phyloP scores from a whole-genome alignment of 2,797 vertebrate species.

The Avahi laniger region DNA sequence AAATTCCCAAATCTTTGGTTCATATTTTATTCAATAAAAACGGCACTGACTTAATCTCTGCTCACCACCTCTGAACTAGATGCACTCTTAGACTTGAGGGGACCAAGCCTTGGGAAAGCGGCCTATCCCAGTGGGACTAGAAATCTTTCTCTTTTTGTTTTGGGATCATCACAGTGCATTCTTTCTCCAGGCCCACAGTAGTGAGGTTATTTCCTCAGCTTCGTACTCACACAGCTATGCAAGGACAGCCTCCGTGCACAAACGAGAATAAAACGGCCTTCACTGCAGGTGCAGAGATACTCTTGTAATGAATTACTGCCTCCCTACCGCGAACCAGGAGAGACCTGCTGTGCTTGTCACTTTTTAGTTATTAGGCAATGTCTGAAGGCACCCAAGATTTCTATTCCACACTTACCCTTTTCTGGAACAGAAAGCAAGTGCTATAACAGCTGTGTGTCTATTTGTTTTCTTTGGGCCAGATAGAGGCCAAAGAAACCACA shows the following conservation, averaged over 20 bases:
- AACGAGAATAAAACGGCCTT: neutral
- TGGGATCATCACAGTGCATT: neutral
- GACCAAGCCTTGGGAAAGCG: neutral
- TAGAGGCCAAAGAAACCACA: slow-evolving; percentile 57
- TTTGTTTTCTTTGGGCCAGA: slow-evolving; percentile 63
- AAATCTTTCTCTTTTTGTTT: neutral
- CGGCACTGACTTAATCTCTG: neutral
- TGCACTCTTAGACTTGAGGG: neutral
- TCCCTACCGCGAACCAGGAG: neutral
- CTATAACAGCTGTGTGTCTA: slow-evolving; percentile 53
- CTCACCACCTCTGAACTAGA: neutral
- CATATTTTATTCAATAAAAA: neutral
- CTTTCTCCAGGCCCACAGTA: neutral
- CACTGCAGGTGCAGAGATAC: neutral
- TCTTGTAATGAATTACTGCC: neutral
- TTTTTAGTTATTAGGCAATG: slow-evolving; percentile 11
- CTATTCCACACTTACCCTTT: slow-evolving; percentile 7
- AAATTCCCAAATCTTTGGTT: neutral
- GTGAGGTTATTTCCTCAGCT: neutral
- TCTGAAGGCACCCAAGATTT: slow-evolving; percentile 27
- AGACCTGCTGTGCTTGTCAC: slow-evolving; percentile 19
- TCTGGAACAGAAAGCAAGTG: slow-evolving; percentile 57
- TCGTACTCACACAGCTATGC: neutral
- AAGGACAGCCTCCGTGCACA: neutral
- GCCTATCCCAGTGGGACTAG: neutral